Evolutionary conservation across 2,888 invertebrate genomes (phyloP).

Genomic region (Drosophila koepferae): DNA sequence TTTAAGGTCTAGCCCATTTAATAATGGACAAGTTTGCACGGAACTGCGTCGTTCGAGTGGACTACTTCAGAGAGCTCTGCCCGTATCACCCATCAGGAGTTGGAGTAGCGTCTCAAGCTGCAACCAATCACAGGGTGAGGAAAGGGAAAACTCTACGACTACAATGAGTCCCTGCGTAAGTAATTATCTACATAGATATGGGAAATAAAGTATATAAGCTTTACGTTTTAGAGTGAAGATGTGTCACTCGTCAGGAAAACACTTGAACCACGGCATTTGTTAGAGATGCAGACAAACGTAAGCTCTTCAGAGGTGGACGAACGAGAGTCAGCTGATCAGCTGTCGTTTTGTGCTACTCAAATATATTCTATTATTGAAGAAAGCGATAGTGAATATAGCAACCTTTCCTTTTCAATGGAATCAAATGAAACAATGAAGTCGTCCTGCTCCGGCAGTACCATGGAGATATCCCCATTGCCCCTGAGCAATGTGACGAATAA

Average conservation of each 20-base stretch:
- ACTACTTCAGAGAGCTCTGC: slow-evolving; percentile 8
- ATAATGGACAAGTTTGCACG: slow-evolving; percentile 1
- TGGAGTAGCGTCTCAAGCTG: not conserved
- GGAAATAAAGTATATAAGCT: not conserved
- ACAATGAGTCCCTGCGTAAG: slow-evolving; percentile 18
- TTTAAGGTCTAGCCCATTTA: not conserved
- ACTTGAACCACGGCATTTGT: slow-evolving; percentile 39
- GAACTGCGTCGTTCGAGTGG: slow-evolving; percentile 41
- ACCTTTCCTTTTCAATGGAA: not conserved
- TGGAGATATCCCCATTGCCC: not conserved
- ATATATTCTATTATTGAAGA: slow-evolving; percentile 42
- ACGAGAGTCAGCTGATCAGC: not conserved
- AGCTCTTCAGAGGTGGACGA: slow-evolving; percentile 17
- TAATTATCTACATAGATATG: not conserved
- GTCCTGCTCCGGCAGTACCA: not conserved
- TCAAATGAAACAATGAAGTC: not conserved
- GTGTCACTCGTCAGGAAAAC: not conserved
- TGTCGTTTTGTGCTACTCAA: not conserved
- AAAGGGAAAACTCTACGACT: not conserved
- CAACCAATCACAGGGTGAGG: not conserved
- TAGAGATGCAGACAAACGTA: slow-evolving; percentile 11
- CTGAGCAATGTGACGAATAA: slow-evolving; percentile 18
- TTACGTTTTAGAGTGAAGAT: not conserved
- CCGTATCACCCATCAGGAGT: slow-evolving; percentile 21
- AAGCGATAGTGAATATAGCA: slow-evolving; percentile 22